Evolutionary conservation across 2,113 vertebrate genomes (phyloP).

Genomic region (Caranx ignobilis): DNA sequence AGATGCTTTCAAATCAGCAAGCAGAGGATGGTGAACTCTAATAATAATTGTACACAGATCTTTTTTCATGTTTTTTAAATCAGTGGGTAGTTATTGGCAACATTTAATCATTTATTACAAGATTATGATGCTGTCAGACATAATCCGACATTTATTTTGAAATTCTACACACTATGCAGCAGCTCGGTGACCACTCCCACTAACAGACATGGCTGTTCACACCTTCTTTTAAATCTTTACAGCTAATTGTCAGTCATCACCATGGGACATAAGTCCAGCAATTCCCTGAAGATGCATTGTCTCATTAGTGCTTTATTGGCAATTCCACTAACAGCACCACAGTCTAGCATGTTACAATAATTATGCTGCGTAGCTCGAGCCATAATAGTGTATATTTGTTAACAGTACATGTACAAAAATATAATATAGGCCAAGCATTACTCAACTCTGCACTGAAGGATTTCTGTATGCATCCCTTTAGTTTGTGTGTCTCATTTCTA

Average conservation of each 20-base stretch:
- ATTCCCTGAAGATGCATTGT: slow-evolving; percentile 18
- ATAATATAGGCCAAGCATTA: not conserved
- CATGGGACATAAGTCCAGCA: slow-evolving; percentile 31
- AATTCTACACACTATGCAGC: not conserved
- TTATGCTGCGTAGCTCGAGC: not conserved
- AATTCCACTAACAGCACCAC: not conserved
- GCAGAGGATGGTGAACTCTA: not conserved
- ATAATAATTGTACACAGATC: not conserved
- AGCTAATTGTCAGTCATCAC: slow-evolving; percentile 38
- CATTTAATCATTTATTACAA: not conserved
- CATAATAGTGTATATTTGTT: not conserved
- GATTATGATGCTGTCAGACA: not conserved
- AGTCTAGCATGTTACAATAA: not conserved
- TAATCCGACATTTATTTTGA: slow-evolving; percentile 12
- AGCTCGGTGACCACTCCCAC: slow-evolving; percentile 9
- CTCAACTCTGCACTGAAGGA: not conserved
- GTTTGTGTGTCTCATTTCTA: slow-evolving; percentile 1
- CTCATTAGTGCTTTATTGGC: not conserved
- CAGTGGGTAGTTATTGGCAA: not conserved
- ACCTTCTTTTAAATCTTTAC: slow-evolving; percentile 11
- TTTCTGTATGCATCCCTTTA: slow-evolving; percentile 1
- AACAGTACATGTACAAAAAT: not conserved
- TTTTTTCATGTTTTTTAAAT: not conserved
- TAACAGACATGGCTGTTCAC: slow-evolving; percentile 8
- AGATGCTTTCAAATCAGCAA: slow-evolving; percentile 3